Evolutionary conservation across 1,140 invertebrate species (phyloP), one percentile per base, ranked within the genome.

Genomic region (Bemisia tabaci): DNA sequence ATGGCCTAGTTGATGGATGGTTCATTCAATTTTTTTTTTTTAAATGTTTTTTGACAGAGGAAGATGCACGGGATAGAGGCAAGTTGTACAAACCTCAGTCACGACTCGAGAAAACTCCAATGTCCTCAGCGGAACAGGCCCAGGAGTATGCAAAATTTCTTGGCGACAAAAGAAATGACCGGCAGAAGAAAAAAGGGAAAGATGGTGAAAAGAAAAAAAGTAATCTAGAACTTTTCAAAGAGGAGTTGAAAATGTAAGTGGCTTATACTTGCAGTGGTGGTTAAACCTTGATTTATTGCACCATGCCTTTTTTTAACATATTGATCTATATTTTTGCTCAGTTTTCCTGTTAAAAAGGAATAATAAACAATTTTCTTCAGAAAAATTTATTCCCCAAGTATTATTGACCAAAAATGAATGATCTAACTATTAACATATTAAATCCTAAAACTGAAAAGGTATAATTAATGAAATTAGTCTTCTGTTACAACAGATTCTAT

Each of bases 181-280:
- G 83, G 22, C 90, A 90, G 65, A 80, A 59, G 1, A 89, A 90
- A 71, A 93, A 92, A 75, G 93, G 92, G 76, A 85, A 85, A 73
- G 85, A 88, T 74, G 83, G 87, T 48, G 90, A 93, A 71, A 95
- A 95, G 74, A 95, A 94, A 75, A 98, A 97, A 75, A 97, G 92
- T 72, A 98, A 99, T 79, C 80, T 99, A 65, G 97, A 99, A 76
- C 77, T 94, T 1, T 98, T 98, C 72, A 98, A 98, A 78, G 95
- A 98, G 76, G 94, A 96, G 77, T 75, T 96, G 25, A 88, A 90
- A 81, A 87, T 89, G 89, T 91, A 77, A 77, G 74, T n/a, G n/a
- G n/a, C n/a, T n/a, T n/a, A n/a, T n/a, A n/a, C n/a, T n/a, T n/a
- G n/a, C n/a, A n/a, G n/a, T n/a, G n/a, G n/a, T n/a, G n/a, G n/a